These are phyloP conservation scores for Idaea straminata DNA, from an alignment of 2,888 invertebrate genomes.

Conservation along the genomic window DNA sequence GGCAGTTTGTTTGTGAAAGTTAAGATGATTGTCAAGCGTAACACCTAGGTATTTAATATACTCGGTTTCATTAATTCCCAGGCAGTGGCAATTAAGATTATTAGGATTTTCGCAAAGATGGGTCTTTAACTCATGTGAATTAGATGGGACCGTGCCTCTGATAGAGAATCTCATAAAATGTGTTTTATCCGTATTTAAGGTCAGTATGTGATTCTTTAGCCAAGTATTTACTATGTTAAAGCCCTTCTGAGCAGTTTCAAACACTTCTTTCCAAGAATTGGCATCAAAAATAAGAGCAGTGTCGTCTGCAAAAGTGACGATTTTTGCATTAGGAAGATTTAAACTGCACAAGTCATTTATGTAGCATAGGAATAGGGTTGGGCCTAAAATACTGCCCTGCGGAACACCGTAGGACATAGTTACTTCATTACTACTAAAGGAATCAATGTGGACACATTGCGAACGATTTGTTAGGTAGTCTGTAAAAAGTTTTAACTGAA, in stretches of 20 bases:
- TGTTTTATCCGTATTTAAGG: constrained; percentile 9
- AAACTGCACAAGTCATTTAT: constrained; percentile 14
- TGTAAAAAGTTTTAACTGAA: too few relatives aligned
- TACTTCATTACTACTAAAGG: background rate
- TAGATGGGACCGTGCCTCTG: too few relatives aligned
- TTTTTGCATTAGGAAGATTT: background rate
- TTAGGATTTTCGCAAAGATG: too few relatives aligned
- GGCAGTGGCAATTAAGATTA: too few relatives aligned
- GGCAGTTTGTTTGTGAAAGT: constrained; percentile 9
- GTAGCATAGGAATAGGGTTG: constrained; percentile 13
- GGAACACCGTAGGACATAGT: constrained; percentile 12
- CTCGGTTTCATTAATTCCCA: too few relatives aligned
- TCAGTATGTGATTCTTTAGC: constrained; percentile 13
- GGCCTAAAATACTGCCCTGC: constrained; percentile 15
- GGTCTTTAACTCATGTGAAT: too few relatives aligned
- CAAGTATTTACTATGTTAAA: constrained; percentile 8
- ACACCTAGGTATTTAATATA: constrained; percentile 14
- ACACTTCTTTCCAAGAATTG: constrained; percentile 7
- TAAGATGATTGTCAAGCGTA: constrained; percentile 7
- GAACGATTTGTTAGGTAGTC: background rate
- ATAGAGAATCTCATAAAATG: too few relatives aligned
- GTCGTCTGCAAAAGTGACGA: constrained; percentile 17
- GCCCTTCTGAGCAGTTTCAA: constrained; percentile 7
- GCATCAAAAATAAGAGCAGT: constrained; percentile 16
- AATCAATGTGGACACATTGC: too few relatives aligned